Base-by-base conservation (phyloP, 1,140 invertebrate genomes). In the Littorina saxatilis region DNA sequence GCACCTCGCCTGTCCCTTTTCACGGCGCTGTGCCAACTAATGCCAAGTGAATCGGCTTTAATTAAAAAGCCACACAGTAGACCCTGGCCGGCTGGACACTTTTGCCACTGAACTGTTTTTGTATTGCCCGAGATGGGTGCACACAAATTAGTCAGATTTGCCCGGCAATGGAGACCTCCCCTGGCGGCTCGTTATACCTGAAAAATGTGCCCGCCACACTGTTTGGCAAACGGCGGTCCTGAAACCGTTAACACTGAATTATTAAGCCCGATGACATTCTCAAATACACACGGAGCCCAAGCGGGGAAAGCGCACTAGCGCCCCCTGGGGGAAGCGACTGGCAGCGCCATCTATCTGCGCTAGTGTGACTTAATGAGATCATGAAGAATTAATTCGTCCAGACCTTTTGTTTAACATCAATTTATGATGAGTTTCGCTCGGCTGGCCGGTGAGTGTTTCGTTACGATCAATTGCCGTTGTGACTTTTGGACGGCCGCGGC, bases 401-500 rank as follows among this genome's bases (percentile, higher is more conserved):
- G 74, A 76, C 74, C 74, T 76, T 76, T 76, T 76, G 74, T 76
- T 76, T 76, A 76, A 76, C 74, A 76, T 76, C 55, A 76, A 76
- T 76, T 76, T 76, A 76, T 76, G 74, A 76, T 76, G 74, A 76
- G 74, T 55, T 58, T 76, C 74, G 47, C 35, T 58, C 74, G 23
- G 47, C 55, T 58, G 35, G 43, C 55, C 47, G 40, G 72, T 52
- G 47, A 39, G 50, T 76, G 47, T 52, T 58, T 76, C 55, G 47
- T n/a, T 55, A 27, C 50, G 50, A 76, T 76, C 74, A 76, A 76
- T 76, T 76, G 74, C 47, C 74, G 55, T 47, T 39, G 74, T 55
- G 74, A 76, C 74, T 76, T 76, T 55, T 76, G 74, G 47, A 58
- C 37, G 47, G 50, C 74, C 47, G 43, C 35, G 58, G 74, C 74